Conservation (phyloP, 2,797 vertebrate species). For the Lates japonicus region DNA sequence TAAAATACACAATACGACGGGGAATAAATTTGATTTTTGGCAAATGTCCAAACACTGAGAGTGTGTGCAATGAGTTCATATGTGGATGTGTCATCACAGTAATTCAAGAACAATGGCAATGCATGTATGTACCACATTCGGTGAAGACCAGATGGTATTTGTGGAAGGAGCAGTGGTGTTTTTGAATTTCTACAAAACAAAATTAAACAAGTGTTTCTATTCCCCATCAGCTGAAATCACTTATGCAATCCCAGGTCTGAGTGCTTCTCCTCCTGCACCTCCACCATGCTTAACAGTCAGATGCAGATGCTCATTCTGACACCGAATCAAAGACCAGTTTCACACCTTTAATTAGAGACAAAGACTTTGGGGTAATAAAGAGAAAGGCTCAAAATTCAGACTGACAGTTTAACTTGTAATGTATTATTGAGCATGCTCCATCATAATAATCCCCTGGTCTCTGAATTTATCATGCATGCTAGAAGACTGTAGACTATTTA, state of each 20-base stretch:
- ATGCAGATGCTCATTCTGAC: neutral
- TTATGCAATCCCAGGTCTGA: neutral
- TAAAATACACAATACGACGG: neutral
- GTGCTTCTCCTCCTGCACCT: neutral
- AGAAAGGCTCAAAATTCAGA: constrained; percentile 8
- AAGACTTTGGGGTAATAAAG: neutral
- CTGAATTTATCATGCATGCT: neutral
- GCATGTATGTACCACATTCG: neutral
- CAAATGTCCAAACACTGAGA: neutral
- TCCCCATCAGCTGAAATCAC: neutral
- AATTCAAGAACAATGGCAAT: neutral
- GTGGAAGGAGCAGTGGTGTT: neutral
- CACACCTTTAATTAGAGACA: constrained; percentile 24
- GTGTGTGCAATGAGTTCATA: neutral
- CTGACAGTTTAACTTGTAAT: neutral
- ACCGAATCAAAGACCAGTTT: constrained; percentile 9
- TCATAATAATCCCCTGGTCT: neutral
- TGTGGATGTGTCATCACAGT: neutral
- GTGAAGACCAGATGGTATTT: neutral
- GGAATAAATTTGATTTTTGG: neutral
- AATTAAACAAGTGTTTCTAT: neutral
- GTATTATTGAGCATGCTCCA: neutral
- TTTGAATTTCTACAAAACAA: neutral
- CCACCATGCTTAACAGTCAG: neutral
- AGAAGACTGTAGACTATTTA: neutral